Base-by-base conservation (phyloP, 2,113 vertebrate genomes). In the Coryphaenoides rupestris region DNA sequence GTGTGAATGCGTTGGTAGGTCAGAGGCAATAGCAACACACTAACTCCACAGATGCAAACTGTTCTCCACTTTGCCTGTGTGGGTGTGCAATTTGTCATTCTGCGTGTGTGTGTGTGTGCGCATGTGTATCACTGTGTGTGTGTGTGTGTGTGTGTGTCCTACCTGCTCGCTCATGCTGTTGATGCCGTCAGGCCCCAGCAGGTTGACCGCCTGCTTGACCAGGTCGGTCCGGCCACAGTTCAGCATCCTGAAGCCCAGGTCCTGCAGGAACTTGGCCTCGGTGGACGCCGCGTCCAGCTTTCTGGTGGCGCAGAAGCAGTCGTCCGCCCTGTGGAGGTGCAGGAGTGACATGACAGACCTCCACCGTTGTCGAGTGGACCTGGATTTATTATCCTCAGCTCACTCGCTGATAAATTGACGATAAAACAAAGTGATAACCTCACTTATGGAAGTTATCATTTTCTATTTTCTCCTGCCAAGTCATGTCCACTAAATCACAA, bases 141-240 rank as follows among this genome's bases (percentile, higher is more conserved):
- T 9, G 33, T 40, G 4, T 40, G 28, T 33, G 2, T 33, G 28
- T 33, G 28, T 33, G 2, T 26, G 6, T 40, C 4, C 21, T 50
- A 92, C 91, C 90, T 92, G 90, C 53, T 92, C 90, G 49, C 89
- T 91, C 78, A 91, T 86, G 78, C 90, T 88, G 83, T 92, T 90
- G 21, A 92, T 89, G 60, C 91, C 91, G 16, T 92, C 89, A 0
- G 89, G 88, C 5, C 91, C 91, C 71, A 92, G 86, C 68, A 92
- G 86, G 67, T 88, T 89, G 57, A 87, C 86, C 0, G 91, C 91
- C 72, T 90, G 87, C 62, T 87, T 88, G 66, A 92, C 89, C 68
- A 92, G 86, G 78, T 92, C 90, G 4, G 90, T 90, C 46, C 91
- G 85, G 19, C 91, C 91, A 1, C 88, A 91, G 87, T 89, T 91